A percentile compares a stretch with the other conserved stretches of the same genome.
phyloP scores from a whole-genome alignment of 2,888 invertebrate genomes.

The Bhutanitis thaidina region DNA sequence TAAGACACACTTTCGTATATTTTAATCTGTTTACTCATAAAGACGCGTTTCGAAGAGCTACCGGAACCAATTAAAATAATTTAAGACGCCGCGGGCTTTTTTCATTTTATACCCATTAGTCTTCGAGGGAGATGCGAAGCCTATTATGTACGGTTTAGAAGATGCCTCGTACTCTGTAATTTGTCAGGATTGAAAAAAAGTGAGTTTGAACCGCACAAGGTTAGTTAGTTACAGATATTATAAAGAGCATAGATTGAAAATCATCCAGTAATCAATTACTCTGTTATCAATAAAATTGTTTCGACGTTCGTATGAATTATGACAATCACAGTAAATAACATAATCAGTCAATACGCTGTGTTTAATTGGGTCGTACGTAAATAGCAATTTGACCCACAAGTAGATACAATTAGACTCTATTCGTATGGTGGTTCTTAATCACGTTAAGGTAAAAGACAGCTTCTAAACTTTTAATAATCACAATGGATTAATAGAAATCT shows the following conservation, averaged over 20 bases:
- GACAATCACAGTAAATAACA: slow-evolving; percentile 7
- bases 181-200: slow-evolving; percentile 54
- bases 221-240: slow-evolving; percentile 25
- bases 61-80: slow-evolving; percentile 81
- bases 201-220: slow-evolving; percentile 31
- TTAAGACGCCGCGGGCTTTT: slow-evolving; percentile 73
- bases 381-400: background rate
- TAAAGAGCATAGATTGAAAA: slow-evolving; percentile 9
- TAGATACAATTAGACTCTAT: slow-evolving; percentile 1
- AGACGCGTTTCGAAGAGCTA: slow-evolving; percentile 61
- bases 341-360: slow-evolving; percentile 11
- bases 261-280: slow-evolving; percentile 13
- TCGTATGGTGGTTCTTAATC: too few relatives aligned
- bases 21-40: slow-evolving; percentile 44
- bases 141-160: slow-evolving; percentile 74
- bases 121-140: slow-evolving; percentile 67
- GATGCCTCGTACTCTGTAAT: slow-evolving; percentile 63
- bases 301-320: slow-evolving; percentile 7
- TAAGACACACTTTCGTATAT: slow-evolving; percentile 20
- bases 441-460: background rate
- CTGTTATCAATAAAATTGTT: slow-evolving; percentile 12
- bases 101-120: slow-evolving; percentile 77
- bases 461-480: background rate
- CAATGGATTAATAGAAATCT: too few relatives aligned
- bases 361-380: slow-evolving; percentile 13